Evolutionary conservation across 2,888 invertebrate genomes (phyloP), one percentile per base, ranked within the genome.

Genomic region (Tetragonisca angustula): DNA sequence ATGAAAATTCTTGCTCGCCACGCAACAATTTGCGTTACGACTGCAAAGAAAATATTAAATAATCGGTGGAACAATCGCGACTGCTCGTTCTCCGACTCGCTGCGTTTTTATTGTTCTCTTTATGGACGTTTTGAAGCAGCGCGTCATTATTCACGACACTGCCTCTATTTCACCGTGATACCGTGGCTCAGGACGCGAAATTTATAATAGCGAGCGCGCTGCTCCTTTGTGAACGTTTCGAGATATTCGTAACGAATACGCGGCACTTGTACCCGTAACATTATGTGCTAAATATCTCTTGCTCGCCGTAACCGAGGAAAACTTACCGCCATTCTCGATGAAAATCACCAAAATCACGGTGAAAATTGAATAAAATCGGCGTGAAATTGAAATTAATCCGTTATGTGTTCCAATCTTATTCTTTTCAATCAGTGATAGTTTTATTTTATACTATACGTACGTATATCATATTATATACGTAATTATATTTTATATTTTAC

Each of bases 251-350:
- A 84, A 84, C 79, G 84, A 74, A 84, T 84, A 84, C 56, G 62
- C 62, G 84, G 74, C 79, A 68, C 85, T 84, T 75, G 73, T 84
- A 75, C 75, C 65, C 56, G 50, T 67, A 76, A 77, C 84, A 79
- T 84, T 84, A 84, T 84, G 84, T 84, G 79, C 79, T 79, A 84
- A 84, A 79, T 84, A 84, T 75, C 71, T 68, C 56, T 78, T 75
- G n/a, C n/a, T 36, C 27, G 17, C 32, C 19, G 15, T 50, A 65
- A 50, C 62, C 27, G 36, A 59, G 24, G 27, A 59, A 71, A n/a
- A n/a, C 52, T 75, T 68, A 56, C 76, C 32, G 27, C 68, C 67
- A 43, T 52, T 74, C 78, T 32, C 43, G 56, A 62, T n/a, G n/a
- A n/a, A n/a, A n/a, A n/a, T n/a, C n/a, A n/a, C n/a, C n/a, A n/a